Evolutionary conservation across 2,113 vertebrate genomes (phyloP).

Genomic region (Leucopsar rothschildi): DNA sequence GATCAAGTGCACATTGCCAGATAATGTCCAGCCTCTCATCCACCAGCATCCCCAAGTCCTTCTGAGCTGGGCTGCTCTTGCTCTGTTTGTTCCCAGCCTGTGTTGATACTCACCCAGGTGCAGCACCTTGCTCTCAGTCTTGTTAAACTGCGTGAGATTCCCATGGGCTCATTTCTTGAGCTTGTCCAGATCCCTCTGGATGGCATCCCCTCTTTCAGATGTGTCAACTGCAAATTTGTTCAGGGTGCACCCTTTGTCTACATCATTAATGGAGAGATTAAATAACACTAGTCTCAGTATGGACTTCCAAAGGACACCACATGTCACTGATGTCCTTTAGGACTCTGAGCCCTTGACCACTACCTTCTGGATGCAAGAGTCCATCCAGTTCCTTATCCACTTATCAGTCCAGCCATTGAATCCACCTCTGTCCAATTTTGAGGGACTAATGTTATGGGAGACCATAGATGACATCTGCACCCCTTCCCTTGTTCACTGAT

Average conservation of each 20-base stretch:
- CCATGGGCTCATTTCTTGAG: background rate
- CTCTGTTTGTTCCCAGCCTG: rapidly evolving
- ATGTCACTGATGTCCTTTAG: background rate
- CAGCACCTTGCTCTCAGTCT: background rate
- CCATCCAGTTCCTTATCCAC: background rate
- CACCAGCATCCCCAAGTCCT: background rate
- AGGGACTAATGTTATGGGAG: rapidly evolving
- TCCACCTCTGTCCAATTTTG: background rate
- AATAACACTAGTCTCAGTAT: background rate
- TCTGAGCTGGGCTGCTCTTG: rapidly evolving
- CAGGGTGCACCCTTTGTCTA: background rate
- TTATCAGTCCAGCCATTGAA: background rate
- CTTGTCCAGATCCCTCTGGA: background rate
- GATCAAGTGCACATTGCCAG: background rate
- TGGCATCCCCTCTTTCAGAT: background rate
- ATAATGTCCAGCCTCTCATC: background rate
- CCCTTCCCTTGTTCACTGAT: background rate
- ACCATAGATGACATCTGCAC: background rate
- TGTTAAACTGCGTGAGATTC: background rate
- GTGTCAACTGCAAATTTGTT: background rate
- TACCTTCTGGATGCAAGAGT: background rate
- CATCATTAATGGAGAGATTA: background rate
- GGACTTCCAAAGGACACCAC: background rate
- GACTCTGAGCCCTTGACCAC: background rate
- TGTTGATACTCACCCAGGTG: background rate